Evolutionary conservation across 2,113 vertebrate genomes (phyloP).

Genomic region (Paramisgurnus dabryanus): DNA sequence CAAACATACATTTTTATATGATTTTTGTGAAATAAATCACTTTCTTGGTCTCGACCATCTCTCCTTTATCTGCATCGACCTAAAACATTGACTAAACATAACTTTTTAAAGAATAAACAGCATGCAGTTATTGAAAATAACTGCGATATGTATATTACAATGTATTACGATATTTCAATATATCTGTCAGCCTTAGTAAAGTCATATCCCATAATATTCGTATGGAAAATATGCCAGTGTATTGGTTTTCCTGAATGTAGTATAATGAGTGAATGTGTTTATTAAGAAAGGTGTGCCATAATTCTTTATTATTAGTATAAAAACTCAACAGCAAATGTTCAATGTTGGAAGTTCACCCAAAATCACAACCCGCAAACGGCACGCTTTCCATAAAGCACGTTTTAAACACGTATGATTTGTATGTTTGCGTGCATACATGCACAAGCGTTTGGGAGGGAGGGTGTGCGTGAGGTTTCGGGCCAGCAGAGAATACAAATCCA

Average conservation of each 20-base stretch:
- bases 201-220: not conserved
- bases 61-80: too few relatives aligned
- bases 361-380: not conserved
- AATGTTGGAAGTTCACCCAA: not conserved
- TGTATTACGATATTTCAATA: too few relatives aligned
- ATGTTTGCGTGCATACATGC: slow-evolving; percentile 33
- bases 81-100: too few relatives aligned
- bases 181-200: not conserved
- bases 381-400: slow-evolving; percentile 45
- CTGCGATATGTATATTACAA: too few relatives aligned
- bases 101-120: too few relatives aligned
- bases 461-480: slow-evolving; percentile 65
- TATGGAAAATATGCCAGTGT: not conserved
- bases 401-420: slow-evolving; percentile 53
- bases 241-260: not conserved
- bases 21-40: too few relatives aligned
- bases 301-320: not conserved
- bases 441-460: slow-evolving; percentile 38
- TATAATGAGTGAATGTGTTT: too few relatives aligned
- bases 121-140: too few relatives aligned
- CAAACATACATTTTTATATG: too few relatives aligned
- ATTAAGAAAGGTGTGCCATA: too few relatives aligned
- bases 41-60: too few relatives aligned
- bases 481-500: slow-evolving; percentile 78
- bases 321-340: not conserved